Conservation (phyloP, 2,113 vertebrate species). For the Erpornis zantholeuca region DNA sequence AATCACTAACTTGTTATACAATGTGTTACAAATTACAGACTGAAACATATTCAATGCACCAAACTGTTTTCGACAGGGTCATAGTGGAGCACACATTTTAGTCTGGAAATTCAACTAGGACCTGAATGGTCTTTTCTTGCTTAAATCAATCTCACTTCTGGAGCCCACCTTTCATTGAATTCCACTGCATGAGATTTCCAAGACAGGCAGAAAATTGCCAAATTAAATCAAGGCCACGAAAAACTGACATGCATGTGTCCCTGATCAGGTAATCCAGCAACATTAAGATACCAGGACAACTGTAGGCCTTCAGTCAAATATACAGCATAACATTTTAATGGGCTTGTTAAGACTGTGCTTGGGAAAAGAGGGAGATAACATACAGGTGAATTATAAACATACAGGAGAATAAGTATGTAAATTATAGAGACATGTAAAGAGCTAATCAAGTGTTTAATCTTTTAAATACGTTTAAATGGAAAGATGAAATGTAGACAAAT, state of each 20-base stretch:
- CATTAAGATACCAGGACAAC: not conserved
- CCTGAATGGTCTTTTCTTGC: not conserved
- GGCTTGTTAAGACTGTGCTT: not conserved
- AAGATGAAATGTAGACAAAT: not conserved
- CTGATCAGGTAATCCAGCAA: not conserved
- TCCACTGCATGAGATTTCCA: not conserved
- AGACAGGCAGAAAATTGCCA: not conserved
- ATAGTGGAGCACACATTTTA: not conserved
- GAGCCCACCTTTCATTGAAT: not conserved
- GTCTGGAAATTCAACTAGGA: not conserved
- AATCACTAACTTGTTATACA: not conserved
- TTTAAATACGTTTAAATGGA: not conserved
- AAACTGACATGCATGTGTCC: not conserved
- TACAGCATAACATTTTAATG: accelerated
- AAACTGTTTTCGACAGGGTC: not conserved
- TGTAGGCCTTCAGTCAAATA: not conserved
- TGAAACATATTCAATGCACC: not conserved
- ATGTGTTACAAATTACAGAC: not conserved
- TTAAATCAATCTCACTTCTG: not conserved
- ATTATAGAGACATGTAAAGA: not conserved
- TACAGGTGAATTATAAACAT: not conserved
- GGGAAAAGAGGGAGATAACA: not conserved
- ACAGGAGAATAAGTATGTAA: not conserved
- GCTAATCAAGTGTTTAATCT: not conserved
- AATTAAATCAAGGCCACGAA: not conserved